Conservation (phyloP, 2,113 vertebrate genomes). For the Mustela nigripes region DNA sequence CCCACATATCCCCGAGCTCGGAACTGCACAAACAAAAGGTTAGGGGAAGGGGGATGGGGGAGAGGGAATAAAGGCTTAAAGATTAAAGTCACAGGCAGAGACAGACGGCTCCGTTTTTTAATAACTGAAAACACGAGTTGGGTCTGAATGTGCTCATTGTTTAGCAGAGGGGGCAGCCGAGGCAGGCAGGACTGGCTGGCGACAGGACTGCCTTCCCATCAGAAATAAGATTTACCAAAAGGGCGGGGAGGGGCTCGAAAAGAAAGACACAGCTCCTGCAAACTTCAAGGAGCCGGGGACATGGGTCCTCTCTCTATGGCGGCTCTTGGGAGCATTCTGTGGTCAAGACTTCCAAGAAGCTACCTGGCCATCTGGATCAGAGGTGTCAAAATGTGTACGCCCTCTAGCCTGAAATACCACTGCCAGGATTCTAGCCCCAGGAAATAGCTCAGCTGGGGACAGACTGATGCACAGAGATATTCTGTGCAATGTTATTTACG, state of each 20-base stretch:
- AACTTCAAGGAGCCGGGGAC: background rate
- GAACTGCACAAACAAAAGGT: conserved; percentile 89
- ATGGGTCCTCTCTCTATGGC: background rate
- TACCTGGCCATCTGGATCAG: background rate
- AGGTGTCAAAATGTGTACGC: background rate
- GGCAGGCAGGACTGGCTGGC: conserved; percentile 89
- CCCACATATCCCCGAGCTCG: conserved; percentile 86
- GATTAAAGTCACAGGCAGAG: conserved; percentile 92
- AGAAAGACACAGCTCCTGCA: background rate
- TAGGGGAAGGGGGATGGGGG: conserved; percentile 83
- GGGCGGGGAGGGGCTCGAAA: background rate
- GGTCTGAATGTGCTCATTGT: conserved; percentile 93
- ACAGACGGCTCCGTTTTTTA: conserved; percentile 92
- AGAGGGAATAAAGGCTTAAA: conserved; percentile 90
- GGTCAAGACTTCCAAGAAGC: background rate
- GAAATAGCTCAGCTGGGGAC: background rate
- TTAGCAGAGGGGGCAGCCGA: conserved; percentile 85
- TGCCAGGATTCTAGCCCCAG: background rate
- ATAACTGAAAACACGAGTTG: conserved; percentile 92
- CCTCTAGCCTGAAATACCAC: background rate
- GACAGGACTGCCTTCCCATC: conserved; percentile 88
- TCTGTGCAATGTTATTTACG: background rate
- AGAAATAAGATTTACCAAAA: conserved; percentile 85
- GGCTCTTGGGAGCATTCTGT: background rate
- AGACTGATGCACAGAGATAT: background rate